Base-by-base conservation (phyloP, 2,113 vertebrate species). In the Saccopteryx bilineata region DNA sequence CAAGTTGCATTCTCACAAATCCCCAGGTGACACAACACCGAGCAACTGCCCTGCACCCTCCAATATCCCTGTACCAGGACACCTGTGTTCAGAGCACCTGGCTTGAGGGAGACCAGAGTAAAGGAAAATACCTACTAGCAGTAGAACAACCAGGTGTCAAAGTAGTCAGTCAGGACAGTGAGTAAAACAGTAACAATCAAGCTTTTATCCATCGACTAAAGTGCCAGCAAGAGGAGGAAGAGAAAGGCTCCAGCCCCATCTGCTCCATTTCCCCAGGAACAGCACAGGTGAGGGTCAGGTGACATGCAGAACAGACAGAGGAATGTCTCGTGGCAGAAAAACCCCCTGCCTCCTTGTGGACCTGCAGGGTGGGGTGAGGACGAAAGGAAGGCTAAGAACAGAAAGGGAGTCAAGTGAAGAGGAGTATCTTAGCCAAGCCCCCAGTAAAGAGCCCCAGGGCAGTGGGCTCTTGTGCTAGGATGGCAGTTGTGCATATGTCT, bases 1-100 rank as follows among this genome's bases (percentile, higher is more conserved):
- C 71, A 81, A 83, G 75, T 33, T 48, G 14, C n/a, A 65, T 76
- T 92, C 89, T 95, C 85, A 52, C 60, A 39, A 95, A 88, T 54
- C n/a, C 46, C 50, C 48, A 60, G 39, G 39, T 39, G 39, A 39
- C 39, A 39, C 39, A 39, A 39, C 39, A 39, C 39, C 39, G 39
- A 39, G 39, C 39, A 39, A 39, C 39, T 39, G 39, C 39, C 39
- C 39, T 39, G 39, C 39, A 39, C 39, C 39, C 39, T 39, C 39
- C 39, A 3, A 39, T 39, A 39, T 39, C 39, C 39, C 39, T 39
- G 39, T 61, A 48, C 21, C 15, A 71, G 63, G 68, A 39, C 5
- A 52, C 66, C 19, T 71, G 14, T 60, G 52, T 88, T 87, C 28
- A 72, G 7, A 52, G 48, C 58, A 78, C 23, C 1, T 7, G 1